Evolutionary conservation across 2,888 invertebrate species (phyloP).

Genomic region (Drosophila neonasuta): DNA sequence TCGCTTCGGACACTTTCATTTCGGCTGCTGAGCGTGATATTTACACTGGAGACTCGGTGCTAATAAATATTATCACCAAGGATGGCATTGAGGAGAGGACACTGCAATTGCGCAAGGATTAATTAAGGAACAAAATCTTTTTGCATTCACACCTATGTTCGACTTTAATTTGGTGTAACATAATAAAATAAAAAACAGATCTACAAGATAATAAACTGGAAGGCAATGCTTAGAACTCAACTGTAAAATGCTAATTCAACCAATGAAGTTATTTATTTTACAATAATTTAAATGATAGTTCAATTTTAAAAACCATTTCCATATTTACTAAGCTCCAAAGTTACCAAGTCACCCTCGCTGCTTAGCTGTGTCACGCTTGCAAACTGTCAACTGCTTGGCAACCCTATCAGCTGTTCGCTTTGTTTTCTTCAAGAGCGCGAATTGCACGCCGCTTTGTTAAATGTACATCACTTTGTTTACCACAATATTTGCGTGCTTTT

Average conservation of each 20-base stretch:
- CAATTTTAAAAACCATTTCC: no score
- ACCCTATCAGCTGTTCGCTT: conserved; percentile 37
- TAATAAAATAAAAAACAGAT: conserved; percentile 50
- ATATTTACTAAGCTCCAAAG: neutral
- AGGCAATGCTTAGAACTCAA: neutral
- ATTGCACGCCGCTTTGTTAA: neutral
- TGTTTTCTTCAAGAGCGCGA: conserved; percentile 18
- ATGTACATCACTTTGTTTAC: conserved; percentile 29
- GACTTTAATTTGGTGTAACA: conserved; percentile 61
- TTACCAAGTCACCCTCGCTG: neutral
- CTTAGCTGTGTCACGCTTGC: neutral
- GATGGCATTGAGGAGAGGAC: conserved; percentile 89
- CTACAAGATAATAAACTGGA: conserved; percentile 23
- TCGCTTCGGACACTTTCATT: conserved; percentile 97
- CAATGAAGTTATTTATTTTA: neutral
- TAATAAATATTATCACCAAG: conserved; percentile 93
- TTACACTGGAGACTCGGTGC: conserved; percentile 96
- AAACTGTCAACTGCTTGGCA: neutral
- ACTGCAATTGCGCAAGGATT: conserved; percentile 94
- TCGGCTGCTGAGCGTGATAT: conserved; percentile 99
- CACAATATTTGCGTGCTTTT: neutral
- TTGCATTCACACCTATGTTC: conserved; percentile 40
- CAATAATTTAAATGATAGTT: no score
- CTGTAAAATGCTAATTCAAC: neutral
- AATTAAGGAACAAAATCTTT: conserved; percentile 66